These are phyloP conservation scores for Drosophila triauraria DNA, from an alignment of 1,140 invertebrate genomes.

Conservation along the genomic window DNA sequence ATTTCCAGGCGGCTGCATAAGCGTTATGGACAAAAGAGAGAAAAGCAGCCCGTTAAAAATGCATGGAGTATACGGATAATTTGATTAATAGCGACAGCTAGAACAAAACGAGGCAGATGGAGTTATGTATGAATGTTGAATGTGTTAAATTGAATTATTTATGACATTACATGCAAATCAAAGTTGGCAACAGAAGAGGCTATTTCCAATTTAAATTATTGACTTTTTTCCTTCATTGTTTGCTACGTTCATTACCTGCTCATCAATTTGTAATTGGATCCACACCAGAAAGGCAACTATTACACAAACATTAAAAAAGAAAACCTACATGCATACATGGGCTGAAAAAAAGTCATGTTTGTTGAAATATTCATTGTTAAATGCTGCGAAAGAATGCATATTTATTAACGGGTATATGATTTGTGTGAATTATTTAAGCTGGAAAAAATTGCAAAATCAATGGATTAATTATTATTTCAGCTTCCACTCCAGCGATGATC, in stretches of 20 bases:
- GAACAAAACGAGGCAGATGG: constrained; percentile 21
- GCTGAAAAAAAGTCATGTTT: constrained; percentile 44
- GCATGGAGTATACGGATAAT: constrained; percentile 45
- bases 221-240: constrained; percentile 6
- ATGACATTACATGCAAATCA: constrained; percentile 65
- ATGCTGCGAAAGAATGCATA: constrained; percentile 51
- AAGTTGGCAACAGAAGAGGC: constrained; percentile 22
- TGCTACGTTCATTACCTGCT: constrained; percentile 58
- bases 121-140: constrained; percentile 38
- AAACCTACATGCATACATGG: neutral
- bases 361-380: constrained; percentile 53
- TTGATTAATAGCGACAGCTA: constrained; percentile 66
- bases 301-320: neutral
- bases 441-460: constrained; percentile 67
- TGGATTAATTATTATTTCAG: constrained; percentile 70
- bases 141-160: constrained; percentile 65
- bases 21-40: constrained; percentile 10
- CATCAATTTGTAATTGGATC: constrained; percentile 72
- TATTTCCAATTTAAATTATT: constrained; percentile 53
- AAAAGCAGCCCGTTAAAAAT: constrained; percentile 26
- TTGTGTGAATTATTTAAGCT: constrained; percentile 71
- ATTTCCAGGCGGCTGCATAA: constrained; percentile 36
- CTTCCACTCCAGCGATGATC: constrained; percentile 32
- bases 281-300: constrained; percentile 10
- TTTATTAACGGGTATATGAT: constrained; percentile 55